Evolutionary conservation across 2,113 vertebrate species (phyloP).

Genomic region (Pachyramphus minor): DNA sequence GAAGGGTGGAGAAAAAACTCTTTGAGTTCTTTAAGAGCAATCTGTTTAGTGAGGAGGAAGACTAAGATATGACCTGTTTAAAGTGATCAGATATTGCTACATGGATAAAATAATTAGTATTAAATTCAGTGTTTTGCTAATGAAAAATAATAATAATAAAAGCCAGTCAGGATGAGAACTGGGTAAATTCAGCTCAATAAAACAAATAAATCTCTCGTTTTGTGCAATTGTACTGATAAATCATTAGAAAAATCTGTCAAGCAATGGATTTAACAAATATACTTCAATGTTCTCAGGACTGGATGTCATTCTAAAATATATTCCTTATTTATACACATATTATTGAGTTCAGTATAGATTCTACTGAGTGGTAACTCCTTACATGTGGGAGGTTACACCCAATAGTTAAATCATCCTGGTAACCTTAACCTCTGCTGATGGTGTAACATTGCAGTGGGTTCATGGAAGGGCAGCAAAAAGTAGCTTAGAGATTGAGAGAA

Average conservation of each 20-base stretch:
- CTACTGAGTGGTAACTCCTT: not conserved
- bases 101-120: not conserved
- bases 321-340: not conserved
- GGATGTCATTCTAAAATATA: not conserved
- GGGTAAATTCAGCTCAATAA: not conserved
- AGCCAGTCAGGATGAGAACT: not conserved
- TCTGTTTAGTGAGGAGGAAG: not conserved
- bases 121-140: not conserved
- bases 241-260: not conserved
- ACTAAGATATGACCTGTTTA: not conserved
- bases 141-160: not conserved
- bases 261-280: not conserved
- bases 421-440: not conserved
- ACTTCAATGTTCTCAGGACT: not conserved
- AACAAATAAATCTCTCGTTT: not conserved
- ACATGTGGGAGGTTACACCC: not conserved
- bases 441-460: not conserved
- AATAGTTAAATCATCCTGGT: not conserved
- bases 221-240: not conserved
- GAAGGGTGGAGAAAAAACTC: not conserved
- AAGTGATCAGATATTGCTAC: not conserved
- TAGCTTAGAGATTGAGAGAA: not conserved
- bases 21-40: not conserved
- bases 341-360: not conserved
- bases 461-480: not conserved